Percentiles rank a stretch among this genome's conserved stretches.
Conservation (phyloP, 2,888 invertebrate species). For the Eilema caniola region DNA sequence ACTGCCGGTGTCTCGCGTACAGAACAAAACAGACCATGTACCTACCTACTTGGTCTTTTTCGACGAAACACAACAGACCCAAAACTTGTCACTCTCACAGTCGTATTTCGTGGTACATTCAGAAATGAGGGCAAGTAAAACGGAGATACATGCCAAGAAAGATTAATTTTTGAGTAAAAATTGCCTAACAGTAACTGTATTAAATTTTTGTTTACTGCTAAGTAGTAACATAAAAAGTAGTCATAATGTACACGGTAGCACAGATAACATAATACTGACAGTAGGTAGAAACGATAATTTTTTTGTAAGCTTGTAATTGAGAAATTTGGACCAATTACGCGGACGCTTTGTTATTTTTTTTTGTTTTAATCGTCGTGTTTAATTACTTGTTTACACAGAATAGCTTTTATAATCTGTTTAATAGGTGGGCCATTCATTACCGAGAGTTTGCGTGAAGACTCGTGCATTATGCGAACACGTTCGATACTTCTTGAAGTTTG, state of each 20-base stretch:
- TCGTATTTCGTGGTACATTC: constrained; percentile 34
- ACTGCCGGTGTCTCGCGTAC: constrained; percentile 62
- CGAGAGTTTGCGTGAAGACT: constrained; percentile 26
- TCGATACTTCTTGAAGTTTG: constrained; percentile 21
- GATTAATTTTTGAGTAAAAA: constrained; percentile 55
- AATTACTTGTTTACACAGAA: constrained; percentile 46
- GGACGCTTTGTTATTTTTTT: constrained; percentile 26
- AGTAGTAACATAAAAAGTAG: not conserved
- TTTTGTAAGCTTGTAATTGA: constrained; percentile 40
- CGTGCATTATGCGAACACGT: constrained; percentile 23
- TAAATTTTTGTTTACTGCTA: constrained; percentile 41
- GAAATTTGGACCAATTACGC: constrained; percentile 40
- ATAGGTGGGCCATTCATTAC: constrained; percentile 28
- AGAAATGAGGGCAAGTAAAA: constrained; percentile 52
- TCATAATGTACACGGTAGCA: not conserved
- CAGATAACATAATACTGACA: too few relatives aligned
- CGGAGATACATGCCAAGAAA: constrained; percentile 48
- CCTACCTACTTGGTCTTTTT: constrained; percentile 44
- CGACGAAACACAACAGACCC: constrained; percentile 55
- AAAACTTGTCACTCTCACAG: constrained; percentile 57
- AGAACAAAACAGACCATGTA: constrained; percentile 62
- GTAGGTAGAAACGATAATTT: not conserved
- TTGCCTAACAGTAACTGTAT: constrained; percentile 54
- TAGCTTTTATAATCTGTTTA: constrained; percentile 38
- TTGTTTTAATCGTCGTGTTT: constrained; percentile 22